Evolutionary conservation across 1,140 invertebrate species (phyloP), one percentile per base, ranked within the genome.

Genomic region (Macrocentrus cingulum): DNA sequence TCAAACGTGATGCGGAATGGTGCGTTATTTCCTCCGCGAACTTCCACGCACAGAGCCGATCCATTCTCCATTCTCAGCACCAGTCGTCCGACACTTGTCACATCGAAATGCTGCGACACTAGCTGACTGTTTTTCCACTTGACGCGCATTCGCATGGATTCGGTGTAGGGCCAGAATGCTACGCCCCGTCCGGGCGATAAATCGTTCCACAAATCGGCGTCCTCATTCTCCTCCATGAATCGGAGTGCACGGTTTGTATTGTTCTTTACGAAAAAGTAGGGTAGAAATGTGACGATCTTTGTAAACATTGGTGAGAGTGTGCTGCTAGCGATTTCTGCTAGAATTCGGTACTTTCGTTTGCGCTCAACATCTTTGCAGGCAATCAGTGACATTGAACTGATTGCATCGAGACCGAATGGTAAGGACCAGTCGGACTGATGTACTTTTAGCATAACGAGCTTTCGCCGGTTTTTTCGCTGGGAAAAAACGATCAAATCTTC

Each of bases 201-300:
- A 76, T 94, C 90, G 37, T 89, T 85, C 91, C 91, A 94, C 0
- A 92, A 76, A 76, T 94, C 91, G 0, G 89, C 89, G 36, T 87
- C 83, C 67, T 91, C 89, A 67, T 92, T 92, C 65, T 91, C 86
- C 68, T 94, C 90, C 91, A 92, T 92, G 73, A 89, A 92, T 19
- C 89, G 77, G 15, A 94, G 72, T 37, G 84, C 82, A 58, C 83
- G 82, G 56, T 83, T 83, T 0, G 87, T 89, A 60, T 87, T 85
- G 74, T 95, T 95, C 49, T 83, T 83, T 0, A 95, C 83, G 48
- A 92, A 81, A 75, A 93, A 94, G 77, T 91, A 93, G 0, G 93
- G 91, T 11, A 91, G 80, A 20, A 95, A 85, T 0, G 90, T 91
- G 2, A 94, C 85, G 18, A 95, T 90, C 72, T 92, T 94, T 0